These are phyloP conservation scores for Alethe diademata DNA, from an alignment of 2,113 vertebrate species.

Conservation along the genomic window DNA sequence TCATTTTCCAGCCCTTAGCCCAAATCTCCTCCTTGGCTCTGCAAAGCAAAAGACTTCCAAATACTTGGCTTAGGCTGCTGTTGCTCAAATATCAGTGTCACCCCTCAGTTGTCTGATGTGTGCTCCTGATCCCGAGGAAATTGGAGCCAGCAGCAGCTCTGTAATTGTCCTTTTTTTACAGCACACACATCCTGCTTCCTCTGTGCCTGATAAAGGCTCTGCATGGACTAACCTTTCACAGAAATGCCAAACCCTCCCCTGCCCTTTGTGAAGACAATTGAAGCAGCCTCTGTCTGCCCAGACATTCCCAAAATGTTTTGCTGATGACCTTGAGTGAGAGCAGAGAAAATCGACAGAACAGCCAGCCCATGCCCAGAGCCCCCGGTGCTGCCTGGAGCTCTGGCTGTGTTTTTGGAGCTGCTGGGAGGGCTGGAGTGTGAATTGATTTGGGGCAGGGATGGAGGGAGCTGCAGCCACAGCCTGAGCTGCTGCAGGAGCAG, in stretches of 20 bases:
- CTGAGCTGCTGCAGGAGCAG: not conserved
- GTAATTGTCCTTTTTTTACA: not conserved
- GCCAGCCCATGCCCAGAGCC: not conserved
- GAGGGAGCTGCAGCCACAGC: not conserved
- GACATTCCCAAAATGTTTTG: conserved; percentile 1
- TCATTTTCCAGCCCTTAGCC: not conserved
- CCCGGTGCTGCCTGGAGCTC: not conserved
- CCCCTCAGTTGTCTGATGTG: not conserved
- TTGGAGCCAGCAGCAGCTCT: not conserved
- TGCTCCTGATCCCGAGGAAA: not conserved
- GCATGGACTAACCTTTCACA: conserved; percentile 26
- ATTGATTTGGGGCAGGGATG: not conserved
- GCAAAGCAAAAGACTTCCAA: not conserved
- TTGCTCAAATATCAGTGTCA: not conserved
- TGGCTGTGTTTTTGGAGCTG: not conserved
- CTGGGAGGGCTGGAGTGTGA: not conserved
- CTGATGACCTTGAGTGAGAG: conserved; percentile 22
- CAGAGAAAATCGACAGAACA: not conserved
- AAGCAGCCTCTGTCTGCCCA: not conserved
- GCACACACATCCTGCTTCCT: conserved; percentile 10
- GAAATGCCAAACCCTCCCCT: conserved; percentile 58
- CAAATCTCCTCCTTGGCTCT: not conserved
- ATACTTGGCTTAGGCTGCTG: not conserved
- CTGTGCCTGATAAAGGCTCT: not conserved
- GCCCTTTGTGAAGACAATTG: conserved; percentile 42